Base-by-base conservation (phyloP, 2,888 invertebrate genomes). In the Lepidocyrtinus sp. region DNA sequence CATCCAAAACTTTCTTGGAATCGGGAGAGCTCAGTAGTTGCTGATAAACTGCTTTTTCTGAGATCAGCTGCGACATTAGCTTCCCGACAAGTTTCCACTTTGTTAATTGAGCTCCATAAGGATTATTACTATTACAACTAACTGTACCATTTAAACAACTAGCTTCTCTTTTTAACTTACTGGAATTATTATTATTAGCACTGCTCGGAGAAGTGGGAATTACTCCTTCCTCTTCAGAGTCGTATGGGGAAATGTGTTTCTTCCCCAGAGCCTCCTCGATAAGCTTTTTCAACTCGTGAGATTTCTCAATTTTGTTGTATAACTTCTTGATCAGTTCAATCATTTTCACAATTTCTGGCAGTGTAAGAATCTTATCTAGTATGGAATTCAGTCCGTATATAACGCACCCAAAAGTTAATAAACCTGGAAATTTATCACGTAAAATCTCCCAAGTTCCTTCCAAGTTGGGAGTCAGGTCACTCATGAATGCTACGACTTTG, bases 401-500 rank as follows among this genome's bases (percentile, higher is more conserved):
- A 21, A 82, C 77, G 55, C 82, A 82, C 9, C 77, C 82, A 67
- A 77, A 82, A 17, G 82, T 82, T 61, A 82, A 24, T 7, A 82
- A 45, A 45, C 82, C 82, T 21, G 82, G 82, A 46, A 73, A 82
- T 26, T 73, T 76, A 69, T 74, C 77, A 65, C 82, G 77, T 12
- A 82, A 67, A 55, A 68, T 72, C 55, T 82, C 82, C 82, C 82
- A 82, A 2, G 68, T 74, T 12, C 65, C 77, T 45, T 77, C 72
- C 75, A 81, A 67, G 17, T 74, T 74, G 1, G 46, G 15, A n/a
- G 61, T 68, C 27, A 77, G 50, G 59, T 78, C 82, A 67, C 77
- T 75, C 73, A 82, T 74, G 36, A 82, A 82, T 19, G 82, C 82
- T 21, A 82, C 77, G 1, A 82, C 77, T 77, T 82, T 77, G 65